Evolutionary conservation across 2,113 vertebrate genomes (phyloP).

Genomic region (Benthochromis sp.): DNA sequence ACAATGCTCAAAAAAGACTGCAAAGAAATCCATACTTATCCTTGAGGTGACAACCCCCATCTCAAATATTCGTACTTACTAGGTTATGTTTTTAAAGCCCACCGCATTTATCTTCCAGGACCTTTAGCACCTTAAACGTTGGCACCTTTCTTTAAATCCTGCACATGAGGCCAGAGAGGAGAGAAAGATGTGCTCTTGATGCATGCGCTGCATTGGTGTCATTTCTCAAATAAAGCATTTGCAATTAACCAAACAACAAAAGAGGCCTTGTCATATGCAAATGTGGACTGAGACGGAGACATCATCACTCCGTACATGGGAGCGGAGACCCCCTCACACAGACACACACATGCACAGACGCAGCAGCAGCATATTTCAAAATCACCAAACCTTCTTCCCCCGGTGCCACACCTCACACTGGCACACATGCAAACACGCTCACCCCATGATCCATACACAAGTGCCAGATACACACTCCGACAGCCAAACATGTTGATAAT

Average conservation of each 20-base stretch:
- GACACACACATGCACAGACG: conserved; percentile 11
- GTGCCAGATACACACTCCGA: conserved; percentile 60
- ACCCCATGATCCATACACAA: conserved; percentile 44
- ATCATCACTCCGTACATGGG: not conserved
- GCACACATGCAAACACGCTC: conserved; percentile 43
- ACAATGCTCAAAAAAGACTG: not conserved
- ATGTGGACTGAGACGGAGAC: conserved; percentile 39
- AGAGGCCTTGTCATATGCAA: conserved; percentile 37
- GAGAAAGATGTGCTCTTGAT: not conserved
- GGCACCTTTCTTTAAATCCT: not conserved
- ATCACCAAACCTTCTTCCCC: conserved; percentile 55
- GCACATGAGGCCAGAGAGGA: not conserved
- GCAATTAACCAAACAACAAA: conserved; percentile 37
- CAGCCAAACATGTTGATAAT: conserved; percentile 71
- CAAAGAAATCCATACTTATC: not conserved
- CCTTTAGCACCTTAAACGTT: not conserved
- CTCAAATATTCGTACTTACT: not conserved
- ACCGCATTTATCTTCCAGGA: not conserved
- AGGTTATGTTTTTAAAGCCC: not conserved
- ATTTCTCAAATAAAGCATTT: not conserved
- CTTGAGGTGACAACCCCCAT: not conserved
- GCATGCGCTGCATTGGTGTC: not conserved
- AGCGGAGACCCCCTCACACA: not conserved
- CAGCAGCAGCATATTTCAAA: conserved; percentile 42
- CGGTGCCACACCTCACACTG: conserved; percentile 55